Percentiles rank a stretch among this genome's conserved stretches.
Evolutionary conservation across 2,888 invertebrate species (phyloP).

Genomic region (Dryococelus australis): DNA sequence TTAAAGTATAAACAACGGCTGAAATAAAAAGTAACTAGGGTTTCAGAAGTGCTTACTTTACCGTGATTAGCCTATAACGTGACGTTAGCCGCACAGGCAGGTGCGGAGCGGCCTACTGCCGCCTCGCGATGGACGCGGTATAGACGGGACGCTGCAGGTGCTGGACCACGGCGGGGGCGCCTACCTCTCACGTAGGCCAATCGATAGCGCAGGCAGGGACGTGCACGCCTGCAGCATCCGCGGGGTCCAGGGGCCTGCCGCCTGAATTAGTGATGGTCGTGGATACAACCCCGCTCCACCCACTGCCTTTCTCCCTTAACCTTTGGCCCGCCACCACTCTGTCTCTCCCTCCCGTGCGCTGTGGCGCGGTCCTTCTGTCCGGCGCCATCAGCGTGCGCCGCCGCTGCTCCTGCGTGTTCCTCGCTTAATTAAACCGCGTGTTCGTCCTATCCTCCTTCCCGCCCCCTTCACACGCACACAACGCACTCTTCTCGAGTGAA

Average conservation of each 20-base stretch:
- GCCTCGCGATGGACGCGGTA: no score
- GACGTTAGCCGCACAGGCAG: no score
- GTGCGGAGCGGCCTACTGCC: no score
- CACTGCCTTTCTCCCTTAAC: no score
- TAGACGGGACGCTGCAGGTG: not conserved
- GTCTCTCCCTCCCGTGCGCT: not conserved
- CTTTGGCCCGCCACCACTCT: not conserved
- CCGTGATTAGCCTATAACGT: no score
- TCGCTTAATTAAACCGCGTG: not conserved
- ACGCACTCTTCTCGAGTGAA: not conserved
- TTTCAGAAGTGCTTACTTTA: no score
- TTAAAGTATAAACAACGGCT: no score
- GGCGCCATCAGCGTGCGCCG: not conserved
- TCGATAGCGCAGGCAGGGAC: constrained; percentile 5
- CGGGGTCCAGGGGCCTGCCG: not conserved
- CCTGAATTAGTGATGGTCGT: constrained; percentile 1
- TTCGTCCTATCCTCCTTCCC: not conserved
- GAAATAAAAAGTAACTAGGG: no score
- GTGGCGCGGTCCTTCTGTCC: not conserved
- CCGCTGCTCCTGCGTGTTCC: not conserved
- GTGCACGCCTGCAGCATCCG: not conserved
- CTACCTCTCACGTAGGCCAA: not conserved
- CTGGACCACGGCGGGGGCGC: not conserved
- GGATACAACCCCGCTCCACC: not conserved
- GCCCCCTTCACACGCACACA: not conserved